Base-by-base conservation (phyloP, 2,113 vertebrate genomes). In the Eulemur macaco region DNA sequence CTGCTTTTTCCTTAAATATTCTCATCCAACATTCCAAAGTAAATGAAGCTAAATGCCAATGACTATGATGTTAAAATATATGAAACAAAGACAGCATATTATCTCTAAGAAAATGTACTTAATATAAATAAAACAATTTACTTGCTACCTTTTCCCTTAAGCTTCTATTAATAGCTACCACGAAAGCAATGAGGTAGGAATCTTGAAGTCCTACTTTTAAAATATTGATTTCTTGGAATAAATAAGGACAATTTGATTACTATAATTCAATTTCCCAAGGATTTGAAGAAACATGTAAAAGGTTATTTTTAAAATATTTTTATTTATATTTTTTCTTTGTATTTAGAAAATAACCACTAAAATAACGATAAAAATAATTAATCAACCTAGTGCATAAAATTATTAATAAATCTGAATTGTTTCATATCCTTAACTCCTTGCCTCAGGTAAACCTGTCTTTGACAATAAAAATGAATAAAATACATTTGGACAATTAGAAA, bases 381-480 rank as follows among this genome's bases (percentile, higher is more conserved):
- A 95, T 93, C 71, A 77, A 82, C 23, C 5, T 27, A 5, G 1
- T 73, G 3, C 8, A 42, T 78, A 69, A 87, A 87, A 94, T 84
- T 97, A 97, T 84, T 97, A 94, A 89, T 97, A 92, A 56, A 52
- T 87, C 54, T 86, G 13, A 88, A 95, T 94, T 94, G 39, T 15
- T 39, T 94, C 37, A 78, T 83, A 42, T 60, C n/a, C 31, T 96
- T 80, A 97, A 64, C 42, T 92, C n/a, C 29, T 93, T 90, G 64
- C 34, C 25, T 95, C 56, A 96, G 80, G 86, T 96, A 97, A 96
- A 93, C 23, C 76, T 96, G 95, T 96, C 93, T 95, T 97, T 97
- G 86, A 96, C 96, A 98, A 98, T 98, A 98, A 98, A 98, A 97
- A 98, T 98, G 97, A 96, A 97, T 86, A 92, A 96, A 97, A 96